Conservation (phyloP, 2,888 invertebrate genomes). For the Zhengitettix transpicula region DNA sequence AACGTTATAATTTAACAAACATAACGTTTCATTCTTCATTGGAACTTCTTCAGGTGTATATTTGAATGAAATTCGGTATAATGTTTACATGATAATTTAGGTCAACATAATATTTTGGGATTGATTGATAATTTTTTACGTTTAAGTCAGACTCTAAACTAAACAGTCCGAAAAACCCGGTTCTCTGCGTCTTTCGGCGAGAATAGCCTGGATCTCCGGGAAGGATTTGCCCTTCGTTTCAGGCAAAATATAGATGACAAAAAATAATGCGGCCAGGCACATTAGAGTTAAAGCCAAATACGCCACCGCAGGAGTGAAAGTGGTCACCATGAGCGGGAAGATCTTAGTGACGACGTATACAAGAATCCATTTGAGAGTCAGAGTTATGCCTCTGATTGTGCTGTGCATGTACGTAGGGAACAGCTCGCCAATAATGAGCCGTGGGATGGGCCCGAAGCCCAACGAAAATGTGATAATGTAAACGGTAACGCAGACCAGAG, state of each 20-base stretch:
- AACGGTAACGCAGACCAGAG: slow-evolving; percentile 41
- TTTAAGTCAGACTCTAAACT: too few relatives aligned
- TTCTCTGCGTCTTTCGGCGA: too few relatives aligned
- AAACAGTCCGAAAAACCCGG: too few relatives aligned
- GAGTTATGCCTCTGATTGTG: slow-evolving; percentile 21
- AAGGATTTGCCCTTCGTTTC: slow-evolving; percentile 17
- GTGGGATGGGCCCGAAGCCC: slow-evolving; percentile 68
- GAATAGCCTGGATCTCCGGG: slow-evolving; percentile 14
- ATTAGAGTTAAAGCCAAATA: neutral
- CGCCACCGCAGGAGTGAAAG: neutral
- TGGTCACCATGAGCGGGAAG: neutral
- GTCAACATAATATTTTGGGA: too few relatives aligned
- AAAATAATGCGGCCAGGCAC: neutral
- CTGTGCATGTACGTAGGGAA: slow-evolving; percentile 48
- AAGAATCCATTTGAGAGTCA: slow-evolving; percentile 33
- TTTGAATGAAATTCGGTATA: too few relatives aligned
- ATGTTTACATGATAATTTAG: too few relatives aligned
- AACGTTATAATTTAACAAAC: too few relatives aligned
- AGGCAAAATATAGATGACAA: slow-evolving; percentile 9
- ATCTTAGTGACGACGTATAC: neutral
- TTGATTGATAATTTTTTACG: too few relatives aligned
- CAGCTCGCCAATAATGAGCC: slow-evolving; percentile 63
- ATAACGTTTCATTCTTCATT: too few relatives aligned
- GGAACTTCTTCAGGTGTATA: too few relatives aligned
- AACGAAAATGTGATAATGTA: slow-evolving; percentile 51